Conservation (phyloP, 1,140 invertebrate species). For the Drosophila teissieri region DNA sequence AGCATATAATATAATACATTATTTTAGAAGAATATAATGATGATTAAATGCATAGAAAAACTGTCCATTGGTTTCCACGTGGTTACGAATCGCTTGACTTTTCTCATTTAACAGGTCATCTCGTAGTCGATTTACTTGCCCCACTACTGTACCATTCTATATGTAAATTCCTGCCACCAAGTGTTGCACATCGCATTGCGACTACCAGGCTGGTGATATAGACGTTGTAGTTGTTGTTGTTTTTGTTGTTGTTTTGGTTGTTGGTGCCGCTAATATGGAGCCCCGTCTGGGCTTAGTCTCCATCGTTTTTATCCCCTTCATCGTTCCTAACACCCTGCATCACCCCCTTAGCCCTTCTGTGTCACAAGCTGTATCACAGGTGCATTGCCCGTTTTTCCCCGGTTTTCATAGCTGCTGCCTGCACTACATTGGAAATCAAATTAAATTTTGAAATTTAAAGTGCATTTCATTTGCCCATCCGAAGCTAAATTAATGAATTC, state of each 20-base stretch:
- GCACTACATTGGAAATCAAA: slow-evolving; percentile 67
- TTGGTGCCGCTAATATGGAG: slow-evolving; percentile 45
- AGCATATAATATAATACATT: no score
- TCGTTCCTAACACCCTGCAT: neutral
- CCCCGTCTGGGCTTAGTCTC: slow-evolving; percentile 31
- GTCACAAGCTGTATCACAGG: slow-evolving; percentile 38
- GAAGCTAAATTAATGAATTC: slow-evolving; percentile 55
- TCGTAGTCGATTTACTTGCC: neutral
- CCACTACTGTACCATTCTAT: neutral
- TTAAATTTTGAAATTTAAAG: slow-evolving; percentile 68
- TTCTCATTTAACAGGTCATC: neutral
- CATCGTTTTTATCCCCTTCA: slow-evolving; percentile 14
- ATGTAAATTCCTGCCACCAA: slow-evolving; percentile 36
- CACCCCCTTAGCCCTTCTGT: slow-evolving; percentile 1
- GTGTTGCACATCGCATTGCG: slow-evolving; percentile 40
- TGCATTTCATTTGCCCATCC: slow-evolving; percentile 35
- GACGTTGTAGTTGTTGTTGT: neutral
- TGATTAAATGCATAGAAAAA: no score
- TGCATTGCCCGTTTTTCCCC: slow-evolving; percentile 37
- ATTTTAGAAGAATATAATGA: no score
- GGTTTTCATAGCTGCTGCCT: slow-evolving; percentile 11
- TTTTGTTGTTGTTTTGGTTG: slow-evolving; percentile 6
- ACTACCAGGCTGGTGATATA: slow-evolving; percentile 4
- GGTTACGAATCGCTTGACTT: no score
- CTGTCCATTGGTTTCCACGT: no score